These are phyloP conservation scores for Delichon dasypus DNA, from an alignment of 2,797 vertebrate genomes.

Conservation along the genomic window DNA sequence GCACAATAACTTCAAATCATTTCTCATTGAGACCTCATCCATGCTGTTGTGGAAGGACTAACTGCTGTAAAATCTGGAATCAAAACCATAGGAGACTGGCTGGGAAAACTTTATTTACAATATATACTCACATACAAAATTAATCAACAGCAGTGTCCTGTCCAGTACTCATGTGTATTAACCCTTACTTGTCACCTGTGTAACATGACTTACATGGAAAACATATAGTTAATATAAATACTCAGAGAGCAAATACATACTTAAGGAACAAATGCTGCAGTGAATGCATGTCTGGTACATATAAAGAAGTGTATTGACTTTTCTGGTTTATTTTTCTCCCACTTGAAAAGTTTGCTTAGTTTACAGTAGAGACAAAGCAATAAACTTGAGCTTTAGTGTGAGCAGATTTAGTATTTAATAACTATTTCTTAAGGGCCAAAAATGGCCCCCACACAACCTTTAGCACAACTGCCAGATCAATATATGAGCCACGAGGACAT, in stretches of 20 bases:
- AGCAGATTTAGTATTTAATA: not conserved
- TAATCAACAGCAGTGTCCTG: not conserved
- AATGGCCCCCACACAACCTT: not conserved
- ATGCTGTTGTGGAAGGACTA: not conserved
- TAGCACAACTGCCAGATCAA: not conserved
- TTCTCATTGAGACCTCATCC: not conserved
- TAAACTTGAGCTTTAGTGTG: not conserved
- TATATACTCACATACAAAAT: not conserved
- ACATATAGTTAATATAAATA: not conserved
- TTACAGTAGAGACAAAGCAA: not conserved
- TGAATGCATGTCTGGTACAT: rapidly evolving
- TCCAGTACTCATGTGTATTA: not conserved
- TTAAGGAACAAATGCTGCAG: not conserved
- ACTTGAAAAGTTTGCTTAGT: not conserved
- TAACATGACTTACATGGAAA: not conserved
- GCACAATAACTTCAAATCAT: not conserved
- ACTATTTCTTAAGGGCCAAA: not conserved
- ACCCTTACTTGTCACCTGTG: not conserved
- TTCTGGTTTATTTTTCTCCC: not conserved
- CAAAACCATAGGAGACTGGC: not conserved
- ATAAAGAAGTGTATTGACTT: not conserved
- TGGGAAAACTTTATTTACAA: not conserved
- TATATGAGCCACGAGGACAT: not conserved
- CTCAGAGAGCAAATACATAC: not conserved
- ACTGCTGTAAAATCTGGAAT: not conserved